Percentiles rank a stretch among this genome's conserved stretches.
phyloP scores from a whole-genome alignment of 2,888 invertebrate genomes.

The Parapristionchus giblindavisi region DNA sequence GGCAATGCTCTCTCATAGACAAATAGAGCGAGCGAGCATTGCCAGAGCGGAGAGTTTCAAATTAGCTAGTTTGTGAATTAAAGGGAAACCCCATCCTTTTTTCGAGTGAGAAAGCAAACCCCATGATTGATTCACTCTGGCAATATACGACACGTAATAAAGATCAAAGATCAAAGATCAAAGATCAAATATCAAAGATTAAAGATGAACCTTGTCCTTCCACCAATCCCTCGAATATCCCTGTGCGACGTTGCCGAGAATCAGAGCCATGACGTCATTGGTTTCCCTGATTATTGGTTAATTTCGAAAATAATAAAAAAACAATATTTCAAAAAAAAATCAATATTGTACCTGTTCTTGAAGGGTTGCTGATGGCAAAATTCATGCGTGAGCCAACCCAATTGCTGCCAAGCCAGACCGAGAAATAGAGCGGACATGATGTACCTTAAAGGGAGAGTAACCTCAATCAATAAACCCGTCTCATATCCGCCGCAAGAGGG shows the following conservation, averaged over 20 bases:
- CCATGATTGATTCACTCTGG: no score
- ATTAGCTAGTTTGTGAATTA: no score
- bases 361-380: constrained; percentile 68
- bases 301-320: not conserved
- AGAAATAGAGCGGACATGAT: constrained; percentile 58
- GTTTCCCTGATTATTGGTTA: not conserved
- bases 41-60: no score
- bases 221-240: constrained; percentile 68
- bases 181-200: not conserved
- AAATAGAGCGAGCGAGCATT: no score
- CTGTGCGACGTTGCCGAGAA: constrained; percentile 66
- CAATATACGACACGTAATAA: no score
- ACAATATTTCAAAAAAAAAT: no score
- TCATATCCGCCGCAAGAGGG: no score
- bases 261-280: constrained; percentile 59
- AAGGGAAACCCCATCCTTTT: no score
- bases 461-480: no score
- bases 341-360: constrained; percentile 47
- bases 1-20: no score
- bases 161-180: no score
- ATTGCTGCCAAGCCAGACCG: constrained; percentile 66
- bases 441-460: constrained; percentile 46
- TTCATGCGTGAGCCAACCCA: constrained; percentile 66
- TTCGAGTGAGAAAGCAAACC: no score
- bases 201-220: constrained; percentile 60